Evolutionary conservation across 2,888 invertebrate genomes (phyloP).

Genomic region (Auanema freiburgensis): DNA sequence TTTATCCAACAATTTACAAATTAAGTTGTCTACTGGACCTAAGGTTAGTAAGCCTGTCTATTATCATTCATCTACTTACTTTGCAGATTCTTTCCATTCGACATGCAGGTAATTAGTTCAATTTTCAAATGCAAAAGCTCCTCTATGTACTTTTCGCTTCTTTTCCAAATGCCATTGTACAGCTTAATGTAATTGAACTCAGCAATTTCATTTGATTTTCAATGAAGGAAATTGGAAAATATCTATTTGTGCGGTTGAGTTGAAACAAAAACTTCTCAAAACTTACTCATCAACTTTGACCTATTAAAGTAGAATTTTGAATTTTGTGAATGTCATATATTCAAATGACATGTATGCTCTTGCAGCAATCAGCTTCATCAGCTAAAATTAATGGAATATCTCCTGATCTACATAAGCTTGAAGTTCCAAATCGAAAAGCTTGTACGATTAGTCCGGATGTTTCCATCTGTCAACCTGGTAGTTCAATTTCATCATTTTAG

Average conservation of each 20-base stretch:
- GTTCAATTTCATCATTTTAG: slow-evolving; percentile 1
- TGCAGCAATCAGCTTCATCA: slow-evolving; percentile 30
- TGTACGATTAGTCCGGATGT: slow-evolving; percentile 8
- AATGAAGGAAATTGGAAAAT: no score
- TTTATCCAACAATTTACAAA: slow-evolving; percentile 59
- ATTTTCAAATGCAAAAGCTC: background rate
- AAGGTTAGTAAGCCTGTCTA: no score
- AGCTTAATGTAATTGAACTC: no score
- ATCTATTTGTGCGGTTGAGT: no score
- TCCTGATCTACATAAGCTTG: slow-evolving; percentile 18
- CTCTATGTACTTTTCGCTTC: slow-evolving; percentile 3
- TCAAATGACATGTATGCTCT: slow-evolving; percentile 39
- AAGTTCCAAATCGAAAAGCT: slow-evolving; percentile 16
- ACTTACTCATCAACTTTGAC: no score
- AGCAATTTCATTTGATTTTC: no score
- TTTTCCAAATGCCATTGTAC: background rate
- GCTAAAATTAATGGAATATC: slow-evolving; percentile 30
- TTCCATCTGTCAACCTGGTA: background rate
- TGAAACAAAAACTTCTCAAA: no score
- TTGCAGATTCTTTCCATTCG: slow-evolving; percentile 5
- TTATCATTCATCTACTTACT: no score
- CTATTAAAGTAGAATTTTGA: no score
- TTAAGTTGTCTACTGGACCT: slow-evolving; percentile 46
- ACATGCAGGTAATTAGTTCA: background rate
- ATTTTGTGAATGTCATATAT: no score